Evolutionary conservation across 2,888 invertebrate species (phyloP), one percentile per base, ranked within the genome.

Genomic region (Colostygia pectinataria): DNA sequence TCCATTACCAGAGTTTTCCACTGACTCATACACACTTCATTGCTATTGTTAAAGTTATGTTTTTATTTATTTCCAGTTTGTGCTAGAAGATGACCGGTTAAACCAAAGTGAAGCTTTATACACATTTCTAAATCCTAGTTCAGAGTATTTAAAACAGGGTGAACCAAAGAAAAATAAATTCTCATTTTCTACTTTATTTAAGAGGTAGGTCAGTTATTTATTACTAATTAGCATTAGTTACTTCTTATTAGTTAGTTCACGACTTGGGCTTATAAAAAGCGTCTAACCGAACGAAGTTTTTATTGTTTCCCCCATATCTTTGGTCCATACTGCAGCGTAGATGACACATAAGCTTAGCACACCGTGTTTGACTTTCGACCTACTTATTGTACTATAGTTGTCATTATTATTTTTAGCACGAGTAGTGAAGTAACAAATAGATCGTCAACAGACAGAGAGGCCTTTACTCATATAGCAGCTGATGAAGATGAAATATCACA

Each of bases 81-180:
- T 97, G 63, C 90, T 97, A 77, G 95, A 95, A 85, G 97, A 97
- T 71, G 97, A 97, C 56, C 92, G 94, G 64, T 88, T 97, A 61
- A 96, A 96, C 79, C 96, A 96, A 86, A 95, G 97, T 74, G 97
- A 98, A 86, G 95, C 96, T 41, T 91, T 98, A 59, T 98, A 97
- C 74, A 94, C 96, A 53, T 98, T 98, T 84, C 91, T 98, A n/a
- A 96, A 97, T 77, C 97, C 97, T 2, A 97, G 96, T 77, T 96
- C 97, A 0, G 97, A 97, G 74, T 96, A 96, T 81, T 90, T 97
- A 58, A 96, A 97, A 78, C 95, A 95, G 45, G 91, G 93, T 31
- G 94, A 94, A 65, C 95, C 95, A 54, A 97, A 97, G 84, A 97
- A 96, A 80, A 94, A 95, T 6, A 94, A 95, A 71, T 97, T 97